Evolutionary conservation across 2,113 vertebrate genomes (phyloP), one percentile per base, ranked within the genome.

Genomic region (Corythoichthys intestinalis): DNA sequence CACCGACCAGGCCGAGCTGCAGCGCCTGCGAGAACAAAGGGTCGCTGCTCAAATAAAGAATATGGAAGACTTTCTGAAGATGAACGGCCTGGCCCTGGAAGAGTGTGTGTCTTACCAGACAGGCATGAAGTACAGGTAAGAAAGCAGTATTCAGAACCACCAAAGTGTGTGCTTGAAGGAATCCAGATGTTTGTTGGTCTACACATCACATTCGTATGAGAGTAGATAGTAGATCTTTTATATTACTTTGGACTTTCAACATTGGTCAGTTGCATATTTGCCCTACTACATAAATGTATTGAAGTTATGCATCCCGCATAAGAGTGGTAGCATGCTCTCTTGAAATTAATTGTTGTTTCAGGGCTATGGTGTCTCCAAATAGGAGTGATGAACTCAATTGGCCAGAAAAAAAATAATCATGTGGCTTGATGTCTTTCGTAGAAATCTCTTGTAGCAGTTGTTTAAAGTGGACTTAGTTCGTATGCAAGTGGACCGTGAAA

Each of bases 51-150:
- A 95, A 90, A 92, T 94, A 85, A 94, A 94, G 91, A 98, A 95
- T 78, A 94, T 95, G 94, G 97, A 99, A 87, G 95, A 96, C 87
- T 98, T 99, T 88, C 93, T 99, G 78, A 94, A 91, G 88, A 98
- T 95, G 95, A 96, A 98, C 39, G 93, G 96, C 77, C 92, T 99
- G 58, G 94, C 94, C 12, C 83, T 98, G 91, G 95, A 96, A 50
- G 87, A 95, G 80, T 91, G 95, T 74, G 95, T 97, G 9, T 95
- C 97, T 59, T 91, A 84, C 80, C 75, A 90, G 89, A 98, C 96
- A 0, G 96, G 97, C 90, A 99, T 99, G 97, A 96, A 91, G 82
- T 98, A 98, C 94, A 95, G 96, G 97, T 99, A 95, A 98, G 96
- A 86, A 69, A 67, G 66, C 46, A 72, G 73, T 35, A 20, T 44